phyloP scores from a whole-genome alignment of 92 coral and sea anemone species.

The Umimayanthus chanpuru region DNA sequence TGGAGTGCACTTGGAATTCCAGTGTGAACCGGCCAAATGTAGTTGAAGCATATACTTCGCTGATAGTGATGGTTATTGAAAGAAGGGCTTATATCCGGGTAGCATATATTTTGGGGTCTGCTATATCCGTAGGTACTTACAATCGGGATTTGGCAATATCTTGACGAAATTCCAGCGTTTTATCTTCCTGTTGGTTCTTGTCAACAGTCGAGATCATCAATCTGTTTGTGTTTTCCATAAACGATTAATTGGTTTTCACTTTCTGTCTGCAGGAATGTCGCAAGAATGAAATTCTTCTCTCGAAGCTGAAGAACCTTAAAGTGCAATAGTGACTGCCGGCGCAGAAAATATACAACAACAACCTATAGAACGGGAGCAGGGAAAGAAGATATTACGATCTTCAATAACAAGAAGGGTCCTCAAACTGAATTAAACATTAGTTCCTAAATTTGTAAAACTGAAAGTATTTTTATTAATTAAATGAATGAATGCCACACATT shows the following conservation, averaged over 20 bases:
- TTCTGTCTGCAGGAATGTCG: slow-evolving; percentile 84
- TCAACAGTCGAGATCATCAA: no score
- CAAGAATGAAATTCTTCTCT: slow-evolving; percentile 91
- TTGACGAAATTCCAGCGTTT: not conserved
- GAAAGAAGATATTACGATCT: not conserved
- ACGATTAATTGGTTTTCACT: not conserved
- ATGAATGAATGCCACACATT: no score
- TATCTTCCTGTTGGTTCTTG: not conserved
- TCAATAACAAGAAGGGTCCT: not conserved
- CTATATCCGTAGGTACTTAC: not conserved
- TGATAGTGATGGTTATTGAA: no score
- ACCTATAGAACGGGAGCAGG: not conserved
- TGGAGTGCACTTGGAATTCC: no score
- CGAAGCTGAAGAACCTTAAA: slow-evolving; percentile 82
- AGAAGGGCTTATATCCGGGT: not conserved
- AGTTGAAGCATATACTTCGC: no score
- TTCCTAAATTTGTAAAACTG: not conserved
- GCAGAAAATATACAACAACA: not conserved
- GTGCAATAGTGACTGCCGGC: slow-evolving; percentile 14
- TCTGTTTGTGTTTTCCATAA: not conserved
- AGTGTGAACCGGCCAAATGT: no score
- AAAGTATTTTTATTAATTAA: no score
- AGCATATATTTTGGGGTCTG: not conserved
- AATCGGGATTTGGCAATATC: not conserved
- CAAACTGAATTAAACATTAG: no score